Percentiles rank a stretch among this genome's conserved stretches.
These are phyloP conservation scores for Pachydiplax longipennis DNA, from an alignment of 2,888 invertebrate genomes.

Conservation along the genomic window DNA sequence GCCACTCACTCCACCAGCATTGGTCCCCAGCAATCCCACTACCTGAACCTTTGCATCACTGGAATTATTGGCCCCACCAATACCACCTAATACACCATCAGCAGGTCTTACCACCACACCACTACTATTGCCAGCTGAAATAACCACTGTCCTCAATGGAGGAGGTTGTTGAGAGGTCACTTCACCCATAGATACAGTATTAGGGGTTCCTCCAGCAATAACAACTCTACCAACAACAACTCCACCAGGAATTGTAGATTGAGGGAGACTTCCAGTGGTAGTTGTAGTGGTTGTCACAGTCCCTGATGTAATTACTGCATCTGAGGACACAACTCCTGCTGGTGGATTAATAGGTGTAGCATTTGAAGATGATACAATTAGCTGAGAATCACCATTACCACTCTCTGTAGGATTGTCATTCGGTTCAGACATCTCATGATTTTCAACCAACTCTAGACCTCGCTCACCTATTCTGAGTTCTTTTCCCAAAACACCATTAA, in stretches of 20 bases:
- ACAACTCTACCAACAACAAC: conserved; percentile 32
- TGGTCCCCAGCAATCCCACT: conserved; percentile 18
- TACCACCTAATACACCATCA: conserved; percentile 7
- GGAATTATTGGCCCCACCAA: conserved; percentile 29
- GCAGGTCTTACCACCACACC: conserved; percentile 27
- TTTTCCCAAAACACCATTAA: conserved; percentile 67
- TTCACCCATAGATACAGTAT: conserved; percentile 19
- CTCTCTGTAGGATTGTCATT: conserved; percentile 19
- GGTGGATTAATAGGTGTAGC: conserved; percentile 47
- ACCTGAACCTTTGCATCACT: conserved; percentile 38
- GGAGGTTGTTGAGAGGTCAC: conserved; percentile 21
- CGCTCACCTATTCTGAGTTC: conserved; percentile 67
- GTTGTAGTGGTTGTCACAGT: conserved; percentile 54
- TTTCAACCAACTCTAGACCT: conserved; percentile 68
- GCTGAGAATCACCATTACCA: conserved; percentile 29
- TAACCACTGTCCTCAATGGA: conserved; percentile 24
- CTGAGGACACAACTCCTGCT: conserved; percentile 49
- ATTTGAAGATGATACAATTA: conserved; percentile 47
- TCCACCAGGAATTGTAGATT: conserved; percentile 9
- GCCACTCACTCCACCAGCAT: conserved; percentile 57
- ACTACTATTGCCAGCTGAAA: conserved; percentile 33
- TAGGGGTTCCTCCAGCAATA: conserved; percentile 3
- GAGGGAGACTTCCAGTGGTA: conserved; percentile 55
- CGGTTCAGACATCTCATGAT: conserved; percentile 52
- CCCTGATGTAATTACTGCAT: conserved; percentile 52